phyloP scores from a whole-genome alignment of 23 tunicate species.

The Aplidium turbinatum region DNA sequence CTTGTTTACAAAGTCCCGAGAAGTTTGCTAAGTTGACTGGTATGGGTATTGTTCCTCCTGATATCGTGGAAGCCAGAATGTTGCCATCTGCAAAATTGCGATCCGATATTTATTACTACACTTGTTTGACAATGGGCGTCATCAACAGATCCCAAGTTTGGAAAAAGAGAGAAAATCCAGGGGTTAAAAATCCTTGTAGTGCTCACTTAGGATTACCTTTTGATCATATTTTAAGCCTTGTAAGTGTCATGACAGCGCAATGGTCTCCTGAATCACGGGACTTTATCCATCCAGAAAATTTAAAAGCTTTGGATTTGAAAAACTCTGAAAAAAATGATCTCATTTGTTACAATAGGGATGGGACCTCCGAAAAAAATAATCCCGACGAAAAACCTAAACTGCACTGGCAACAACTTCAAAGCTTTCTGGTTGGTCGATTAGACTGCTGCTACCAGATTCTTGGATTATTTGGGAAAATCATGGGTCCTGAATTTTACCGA shows the following conservation, averaged over 20 bases:
- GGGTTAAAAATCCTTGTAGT: constrained; percentile 58
- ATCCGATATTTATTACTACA: constrained; percentile 48
- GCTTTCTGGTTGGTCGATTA: constrained; percentile 35
- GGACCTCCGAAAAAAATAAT: constrained; percentile 8
- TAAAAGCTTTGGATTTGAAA: constrained; percentile 46
- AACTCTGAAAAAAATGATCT: constrained; percentile 49
- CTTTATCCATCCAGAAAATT: constrained; percentile 34
- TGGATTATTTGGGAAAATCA: constrained; percentile 59
- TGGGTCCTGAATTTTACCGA: constrained; percentile 44
- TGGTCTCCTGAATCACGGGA: constrained; percentile 42
- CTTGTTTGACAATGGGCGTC: constrained; percentile 32
- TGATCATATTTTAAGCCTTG: constrained; percentile 44
- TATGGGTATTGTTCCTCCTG: background rate
- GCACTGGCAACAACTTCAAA: constrained; percentile 66
- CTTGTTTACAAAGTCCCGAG: constrained; percentile 18
- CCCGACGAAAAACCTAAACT: constrained; percentile 29
- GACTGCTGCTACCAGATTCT: constrained; percentile 62
- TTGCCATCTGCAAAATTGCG: constrained; percentile 19
- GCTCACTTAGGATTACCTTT: constrained; percentile 27
- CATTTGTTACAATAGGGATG: constrained; percentile 22
- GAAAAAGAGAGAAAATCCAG: constrained; percentile 5
- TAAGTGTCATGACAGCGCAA: constrained; percentile 34
- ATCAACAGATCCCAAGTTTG: constrained; percentile 41
- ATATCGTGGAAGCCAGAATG: background rate
- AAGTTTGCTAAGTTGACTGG: constrained; percentile 74